These are phyloP conservation scores for Amphipoea oculea DNA, from an alignment of 2,888 invertebrate genomes.

Conservation along the genomic window DNA sequence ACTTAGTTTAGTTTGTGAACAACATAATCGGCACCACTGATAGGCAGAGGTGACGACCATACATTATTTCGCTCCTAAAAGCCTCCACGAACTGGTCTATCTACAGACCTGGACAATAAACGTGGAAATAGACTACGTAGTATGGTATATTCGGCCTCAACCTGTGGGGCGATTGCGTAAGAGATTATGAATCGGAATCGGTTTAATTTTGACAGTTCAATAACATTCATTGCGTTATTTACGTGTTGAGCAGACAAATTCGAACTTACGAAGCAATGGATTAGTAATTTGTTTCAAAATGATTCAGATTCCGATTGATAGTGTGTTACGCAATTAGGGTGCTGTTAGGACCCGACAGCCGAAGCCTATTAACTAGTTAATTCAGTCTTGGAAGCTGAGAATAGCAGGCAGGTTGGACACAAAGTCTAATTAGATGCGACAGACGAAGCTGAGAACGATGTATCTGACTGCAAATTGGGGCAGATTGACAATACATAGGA, in stretches of 20 bases:
- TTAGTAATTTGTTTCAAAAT: too few relatives aligned
- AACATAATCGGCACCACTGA: too few relatives aligned
- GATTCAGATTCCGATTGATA: too few relatives aligned
- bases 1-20: too few relatives aligned
- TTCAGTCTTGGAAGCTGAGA: not conserved
- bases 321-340: too few relatives aligned
- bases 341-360: slow-evolving; percentile 1
- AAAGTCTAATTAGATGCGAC: slow-evolving; percentile 2
- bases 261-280: too few relatives aligned
- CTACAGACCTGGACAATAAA: not conserved
- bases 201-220: too few relatives aligned
- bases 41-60: not conserved
- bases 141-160: not conserved
- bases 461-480: not conserved
- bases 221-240: too few relatives aligned
- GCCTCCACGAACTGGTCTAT: too few relatives aligned
- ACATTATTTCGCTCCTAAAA: not conserved
- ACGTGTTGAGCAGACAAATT: too few relatives aligned
- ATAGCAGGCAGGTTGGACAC: not conserved
- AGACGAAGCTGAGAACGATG: slow-evolving; percentile 6
- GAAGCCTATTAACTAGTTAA: not conserved
- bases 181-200: too few relatives aligned
- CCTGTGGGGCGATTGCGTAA: not conserved
- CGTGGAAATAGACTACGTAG: not conserved
- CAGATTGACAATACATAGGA: not conserved